A percentile compares a stretch with the other conserved stretches of the same genome.
These are phyloP conservation scores for Archips xylosteana DNA, from an alignment of 2,888 invertebrate genomes.

Conservation along the genomic window DNA sequence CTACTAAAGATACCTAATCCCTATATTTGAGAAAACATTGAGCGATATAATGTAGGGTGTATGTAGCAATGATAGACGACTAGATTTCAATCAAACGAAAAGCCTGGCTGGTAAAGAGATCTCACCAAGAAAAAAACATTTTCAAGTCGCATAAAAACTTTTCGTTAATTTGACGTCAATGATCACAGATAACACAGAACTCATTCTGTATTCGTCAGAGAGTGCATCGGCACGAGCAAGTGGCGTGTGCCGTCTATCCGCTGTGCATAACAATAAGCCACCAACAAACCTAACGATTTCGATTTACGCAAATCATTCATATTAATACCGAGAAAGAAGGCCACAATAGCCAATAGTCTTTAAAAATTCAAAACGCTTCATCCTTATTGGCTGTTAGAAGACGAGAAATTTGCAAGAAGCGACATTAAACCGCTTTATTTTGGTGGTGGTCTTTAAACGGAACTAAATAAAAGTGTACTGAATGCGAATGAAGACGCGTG, in stretches of 20 bases:
- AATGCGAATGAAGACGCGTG: constrained; percentile 54
- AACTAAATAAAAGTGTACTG: constrained; percentile 49
- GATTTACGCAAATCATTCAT: constrained; percentile 49
- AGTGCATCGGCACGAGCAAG: constrained; percentile 70
- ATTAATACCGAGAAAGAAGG: constrained; percentile 41
- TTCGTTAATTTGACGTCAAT: constrained; percentile 30
- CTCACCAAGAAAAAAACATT: not conserved
- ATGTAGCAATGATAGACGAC: not conserved
- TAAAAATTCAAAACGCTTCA: constrained; percentile 8
- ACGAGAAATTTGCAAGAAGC: constrained; percentile 1
- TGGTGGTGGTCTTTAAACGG: constrained; percentile 47
- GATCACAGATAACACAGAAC: constrained; percentile 34
- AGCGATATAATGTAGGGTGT: not conserved
- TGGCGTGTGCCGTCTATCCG: constrained; percentile 77
- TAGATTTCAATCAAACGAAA: not conserved
- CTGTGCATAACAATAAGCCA: constrained; percentile 63
- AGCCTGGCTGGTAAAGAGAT: not conserved
- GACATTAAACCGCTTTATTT: constrained; percentile 11
- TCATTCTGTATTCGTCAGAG: constrained; percentile 66
- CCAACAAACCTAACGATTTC: constrained; percentile 51
- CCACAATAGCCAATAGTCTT: constrained; percentile 10
- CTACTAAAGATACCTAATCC: too few relatives aligned
- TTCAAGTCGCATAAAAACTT: constrained; percentile 7
- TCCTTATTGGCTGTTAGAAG: constrained; percentile 7
- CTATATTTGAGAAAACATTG: not conserved